Conservation (phyloP, 2,113 vertebrate species). For the Puntigrus tetrazona region DNA sequence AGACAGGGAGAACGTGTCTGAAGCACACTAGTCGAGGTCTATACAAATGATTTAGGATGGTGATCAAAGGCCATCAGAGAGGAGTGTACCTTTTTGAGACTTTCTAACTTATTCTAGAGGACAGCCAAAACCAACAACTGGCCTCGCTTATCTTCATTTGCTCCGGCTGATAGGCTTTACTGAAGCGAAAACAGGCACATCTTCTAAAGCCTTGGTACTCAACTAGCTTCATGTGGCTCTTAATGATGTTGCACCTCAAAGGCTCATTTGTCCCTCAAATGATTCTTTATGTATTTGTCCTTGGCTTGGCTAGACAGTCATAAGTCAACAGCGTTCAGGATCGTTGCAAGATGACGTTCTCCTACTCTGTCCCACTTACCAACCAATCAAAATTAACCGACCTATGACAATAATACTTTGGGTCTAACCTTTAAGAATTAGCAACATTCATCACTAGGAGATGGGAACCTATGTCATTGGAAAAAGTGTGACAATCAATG, state of each 20-base stretch:
- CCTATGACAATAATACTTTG: not conserved
- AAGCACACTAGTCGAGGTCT: conserved; percentile 1
- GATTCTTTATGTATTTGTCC: conserved; percentile 21
- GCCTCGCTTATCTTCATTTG: conserved; percentile 32
- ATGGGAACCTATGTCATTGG: not conserved
- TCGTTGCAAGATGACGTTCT: not conserved
- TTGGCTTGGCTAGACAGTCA: conserved; percentile 17
- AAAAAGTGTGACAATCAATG: not conserved
- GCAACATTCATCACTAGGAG: not conserved
- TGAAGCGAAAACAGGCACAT: conserved; percentile 8
- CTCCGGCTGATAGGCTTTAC: conserved; percentile 20
- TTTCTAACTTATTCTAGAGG: conserved; percentile 31
- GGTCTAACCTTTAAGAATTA: not conserved
- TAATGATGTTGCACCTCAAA: conserved; percentile 15
- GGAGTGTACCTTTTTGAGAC: not conserved
- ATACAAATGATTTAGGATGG: conserved; percentile 24
- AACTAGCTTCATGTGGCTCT: conserved; percentile 10
- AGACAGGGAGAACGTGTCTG: conserved; percentile 3
- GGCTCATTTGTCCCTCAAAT: conserved; percentile 14
- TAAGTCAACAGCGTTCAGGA: conserved; percentile 6
- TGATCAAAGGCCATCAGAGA: conserved; percentile 25
- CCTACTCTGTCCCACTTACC: not conserved
- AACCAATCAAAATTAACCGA: not conserved
- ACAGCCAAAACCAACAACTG: conserved; percentile 27
- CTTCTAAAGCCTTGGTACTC: conserved; percentile 12